Conservation (phyloP, 2,888 invertebrate genomes). For the Byasa hedistus region DNA sequence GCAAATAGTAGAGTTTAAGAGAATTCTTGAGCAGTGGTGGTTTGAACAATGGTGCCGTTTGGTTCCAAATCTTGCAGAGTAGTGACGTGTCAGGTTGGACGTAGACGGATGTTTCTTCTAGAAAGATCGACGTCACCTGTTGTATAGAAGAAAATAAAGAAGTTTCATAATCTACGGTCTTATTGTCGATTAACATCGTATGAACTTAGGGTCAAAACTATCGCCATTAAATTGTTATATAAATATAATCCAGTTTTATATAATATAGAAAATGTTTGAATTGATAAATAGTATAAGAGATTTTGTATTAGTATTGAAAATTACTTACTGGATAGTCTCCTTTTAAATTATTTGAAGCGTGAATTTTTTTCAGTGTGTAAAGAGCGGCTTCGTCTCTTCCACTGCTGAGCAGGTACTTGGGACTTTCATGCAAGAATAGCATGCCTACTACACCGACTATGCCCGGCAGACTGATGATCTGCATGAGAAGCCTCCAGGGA, state of each 20-base stretch:
- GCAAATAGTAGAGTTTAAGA: constrained; percentile 57
- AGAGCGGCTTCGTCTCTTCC: constrained; percentile 80
- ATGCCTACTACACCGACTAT: constrained; percentile 79
- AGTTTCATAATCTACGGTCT: too few relatives aligned
- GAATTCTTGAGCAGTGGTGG: constrained; percentile 60
- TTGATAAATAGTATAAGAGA: too few relatives aligned
- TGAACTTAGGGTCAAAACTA: too few relatives aligned
- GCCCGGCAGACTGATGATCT: constrained; percentile 82
- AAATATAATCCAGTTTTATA: too few relatives aligned
- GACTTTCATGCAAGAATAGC: constrained; percentile 84
- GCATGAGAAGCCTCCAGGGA: constrained; percentile 87
- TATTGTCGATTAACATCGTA: too few relatives aligned
- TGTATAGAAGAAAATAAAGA: too few relatives aligned
- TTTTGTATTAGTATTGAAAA: neutral
- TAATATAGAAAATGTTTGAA: too few relatives aligned
- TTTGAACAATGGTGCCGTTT: constrained; percentile 66
- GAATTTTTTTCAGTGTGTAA: constrained; percentile 49
- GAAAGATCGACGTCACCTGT: constrained; percentile 48
- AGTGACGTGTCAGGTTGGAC: constrained; percentile 39
- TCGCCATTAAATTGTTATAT: too few relatives aligned
- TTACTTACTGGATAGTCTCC: constrained; percentile 51
- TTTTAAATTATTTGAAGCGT: constrained; percentile 44
- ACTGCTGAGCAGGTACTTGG: constrained; percentile 85
- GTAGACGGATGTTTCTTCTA: constrained; percentile 45
- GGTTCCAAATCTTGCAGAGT: constrained; percentile 58